These are phyloP conservation scores for Theocolax elegans DNA, from an alignment of 1,140 invertebrate species.

Conservation along the genomic window DNA sequence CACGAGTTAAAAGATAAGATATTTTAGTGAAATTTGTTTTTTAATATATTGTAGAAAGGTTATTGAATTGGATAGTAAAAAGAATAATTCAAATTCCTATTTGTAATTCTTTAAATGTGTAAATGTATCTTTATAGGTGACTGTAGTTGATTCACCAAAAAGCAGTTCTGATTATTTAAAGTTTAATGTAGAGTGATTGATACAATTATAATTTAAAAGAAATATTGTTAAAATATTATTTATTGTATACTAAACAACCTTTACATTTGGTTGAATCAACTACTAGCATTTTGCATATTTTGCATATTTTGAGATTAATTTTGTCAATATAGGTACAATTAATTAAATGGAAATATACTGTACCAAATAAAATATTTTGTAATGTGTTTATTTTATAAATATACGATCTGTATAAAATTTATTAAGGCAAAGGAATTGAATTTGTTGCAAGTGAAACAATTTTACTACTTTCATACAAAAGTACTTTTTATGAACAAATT, in stretches of 20 bases:
- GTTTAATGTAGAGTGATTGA: too few relatives aligned
- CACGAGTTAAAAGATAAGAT: not conserved
- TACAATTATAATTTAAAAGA: too few relatives aligned
- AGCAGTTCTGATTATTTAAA: not conserved
- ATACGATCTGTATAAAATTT: constrained; percentile 17
- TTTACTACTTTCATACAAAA: too few relatives aligned
- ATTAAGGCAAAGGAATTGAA: constrained; percentile 17
- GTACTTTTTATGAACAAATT: too few relatives aligned
- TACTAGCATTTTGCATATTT: too few relatives aligned
- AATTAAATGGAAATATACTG: not conserved
- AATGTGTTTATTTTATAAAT: constrained; percentile 6
- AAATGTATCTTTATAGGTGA: not conserved
- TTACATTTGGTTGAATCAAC: constrained; percentile 21
- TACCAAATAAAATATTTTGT: not conserved
- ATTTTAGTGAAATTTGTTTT: constrained; percentile 19
- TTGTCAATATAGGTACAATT: not conserved
- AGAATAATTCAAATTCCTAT: too few relatives aligned
- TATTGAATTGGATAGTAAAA: not conserved
- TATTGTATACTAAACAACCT: too few relatives aligned
- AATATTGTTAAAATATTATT: too few relatives aligned
- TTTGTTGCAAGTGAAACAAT: constrained; percentile 21
- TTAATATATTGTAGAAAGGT: constrained; percentile 16
- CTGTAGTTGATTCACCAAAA: not conserved
- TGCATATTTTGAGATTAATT: too few relatives aligned
- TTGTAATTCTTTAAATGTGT: not conserved